phyloP scores from a whole-genome alignment of 2,888 invertebrate species.

The Tetragonula carbonaria region DNA sequence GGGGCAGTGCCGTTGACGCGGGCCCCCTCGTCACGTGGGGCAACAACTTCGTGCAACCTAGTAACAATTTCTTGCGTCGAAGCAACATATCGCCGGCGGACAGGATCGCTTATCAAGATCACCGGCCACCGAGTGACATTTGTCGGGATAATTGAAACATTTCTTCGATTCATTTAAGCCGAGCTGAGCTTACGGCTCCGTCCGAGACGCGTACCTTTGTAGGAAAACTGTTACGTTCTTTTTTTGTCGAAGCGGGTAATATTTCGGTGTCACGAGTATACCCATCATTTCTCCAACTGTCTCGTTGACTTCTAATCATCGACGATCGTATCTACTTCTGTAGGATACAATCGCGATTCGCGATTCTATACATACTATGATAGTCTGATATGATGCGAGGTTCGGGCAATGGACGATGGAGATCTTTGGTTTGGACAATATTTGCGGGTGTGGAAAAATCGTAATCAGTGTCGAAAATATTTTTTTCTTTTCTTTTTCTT shows the following conservation, averaged over 20 bases:
- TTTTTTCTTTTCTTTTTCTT: too few relatives aligned
- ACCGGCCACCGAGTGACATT: slow-evolving; percentile 26
- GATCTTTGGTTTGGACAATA: too few relatives aligned
- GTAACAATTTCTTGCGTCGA: slow-evolving; percentile 50
- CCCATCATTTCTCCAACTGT: not conserved
- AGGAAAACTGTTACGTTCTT: not conserved
- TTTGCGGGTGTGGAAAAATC: too few relatives aligned
- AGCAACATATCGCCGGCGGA: slow-evolving; percentile 36
- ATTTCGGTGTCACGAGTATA: not conserved
- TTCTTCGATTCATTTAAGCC: slow-evolving; percentile 37
- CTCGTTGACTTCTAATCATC: not conserved
- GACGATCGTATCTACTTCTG: too few relatives aligned
- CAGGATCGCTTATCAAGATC: slow-evolving; percentile 48
- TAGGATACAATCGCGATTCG: too few relatives aligned
- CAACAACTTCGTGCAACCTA: slow-evolving; percentile 30
- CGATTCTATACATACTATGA: too few relatives aligned
- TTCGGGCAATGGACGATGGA: too few relatives aligned
- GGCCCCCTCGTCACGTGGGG: slow-evolving; percentile 43
- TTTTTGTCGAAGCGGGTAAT: too few relatives aligned
- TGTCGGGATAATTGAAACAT: slow-evolving; percentile 55
- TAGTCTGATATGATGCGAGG: too few relatives aligned
- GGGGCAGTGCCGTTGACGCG: slow-evolving; percentile 45
- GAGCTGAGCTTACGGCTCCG: not conserved
- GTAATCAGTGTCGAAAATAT: too few relatives aligned
- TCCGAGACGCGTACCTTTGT: not conserved